Percentiles rank a stretch among this genome's conserved stretches.
phyloP scores from a whole-genome alignment of 2,113 vertebrate species.

The Struthio camelus region DNA sequence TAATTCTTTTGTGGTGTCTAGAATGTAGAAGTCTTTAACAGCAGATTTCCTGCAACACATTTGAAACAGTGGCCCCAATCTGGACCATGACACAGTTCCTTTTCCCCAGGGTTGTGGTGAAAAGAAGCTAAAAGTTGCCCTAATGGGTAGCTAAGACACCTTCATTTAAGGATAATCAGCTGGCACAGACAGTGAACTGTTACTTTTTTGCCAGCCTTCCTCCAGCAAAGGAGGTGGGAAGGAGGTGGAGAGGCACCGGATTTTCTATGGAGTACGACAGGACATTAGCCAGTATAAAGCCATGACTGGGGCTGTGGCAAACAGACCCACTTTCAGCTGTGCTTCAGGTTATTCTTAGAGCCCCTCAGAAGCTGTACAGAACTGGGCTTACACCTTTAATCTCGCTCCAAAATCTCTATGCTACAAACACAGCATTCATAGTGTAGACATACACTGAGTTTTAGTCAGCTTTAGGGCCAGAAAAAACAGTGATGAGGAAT shows the following conservation, averaged over 20 bases:
- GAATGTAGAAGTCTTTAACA: slow-evolving; percentile 53
- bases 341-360: neutral
- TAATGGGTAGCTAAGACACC: neutral
- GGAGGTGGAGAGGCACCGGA: neutral
- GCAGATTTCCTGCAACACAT: neutral
- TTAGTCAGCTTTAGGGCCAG: neutral
- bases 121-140: neutral
- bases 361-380: neutral
- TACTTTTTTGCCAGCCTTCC: neutral
- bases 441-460: neutral
- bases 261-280: neutral
- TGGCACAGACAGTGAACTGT: neutral
- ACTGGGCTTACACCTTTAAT: neutral
- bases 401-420: neutral
- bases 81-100: neutral
- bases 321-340: neutral
- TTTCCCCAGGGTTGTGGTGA: neutral
- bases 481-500: neutral
- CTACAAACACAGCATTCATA: neutral
- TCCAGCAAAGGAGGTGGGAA: neutral
- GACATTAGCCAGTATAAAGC: neutral
- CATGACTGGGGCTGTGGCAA: neutral
- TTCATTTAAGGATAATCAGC: neutral
- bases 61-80: neutral
- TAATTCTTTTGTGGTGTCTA: slow-evolving; percentile 19